Conservation (phyloP, 2,797 vertebrate genomes). For the Gallinago nigripennis region DNA sequence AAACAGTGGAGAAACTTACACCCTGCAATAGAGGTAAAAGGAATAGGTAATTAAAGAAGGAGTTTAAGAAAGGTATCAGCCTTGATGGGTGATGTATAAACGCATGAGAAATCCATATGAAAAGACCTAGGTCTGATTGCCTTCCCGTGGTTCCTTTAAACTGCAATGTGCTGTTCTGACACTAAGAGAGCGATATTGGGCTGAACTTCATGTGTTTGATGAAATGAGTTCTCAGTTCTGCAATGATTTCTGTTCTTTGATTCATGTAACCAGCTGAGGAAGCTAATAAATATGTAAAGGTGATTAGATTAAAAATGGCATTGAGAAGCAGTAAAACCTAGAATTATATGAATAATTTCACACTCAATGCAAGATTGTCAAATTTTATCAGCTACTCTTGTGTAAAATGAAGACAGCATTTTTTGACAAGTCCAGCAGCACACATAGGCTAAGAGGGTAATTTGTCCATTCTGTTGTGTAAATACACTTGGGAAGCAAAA, state of each 20-base stretch:
- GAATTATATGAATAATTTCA: slow-evolving; percentile 23
- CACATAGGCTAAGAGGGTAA: background rate
- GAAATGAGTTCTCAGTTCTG: background rate
- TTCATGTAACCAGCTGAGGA: background rate
- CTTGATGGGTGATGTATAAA: background rate
- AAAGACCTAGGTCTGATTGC: background rate
- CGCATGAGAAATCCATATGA: background rate
- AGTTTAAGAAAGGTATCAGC: background rate
- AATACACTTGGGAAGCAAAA: background rate
- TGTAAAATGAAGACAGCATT: background rate
- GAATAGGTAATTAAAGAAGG: background rate
- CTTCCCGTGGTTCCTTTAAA: background rate
- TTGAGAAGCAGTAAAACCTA: background rate
- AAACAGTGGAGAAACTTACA: background rate
- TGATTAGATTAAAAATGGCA: slow-evolving; percentile 23
- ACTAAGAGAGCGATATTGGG: background rate
- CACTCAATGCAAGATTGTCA: background rate
- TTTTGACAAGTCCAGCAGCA: background rate
- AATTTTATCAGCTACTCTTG: background rate
- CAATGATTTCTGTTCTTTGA: background rate
- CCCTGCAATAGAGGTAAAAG: background rate
- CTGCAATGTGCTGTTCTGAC: accelerated
- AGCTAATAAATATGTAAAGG: slow-evolving; percentile 20
- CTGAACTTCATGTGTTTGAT: background rate
- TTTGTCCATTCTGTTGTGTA: background rate